Base-by-base conservation (phyloP, 35 echinoderm and acorn worm species). In the Patiria miniata region DNA sequence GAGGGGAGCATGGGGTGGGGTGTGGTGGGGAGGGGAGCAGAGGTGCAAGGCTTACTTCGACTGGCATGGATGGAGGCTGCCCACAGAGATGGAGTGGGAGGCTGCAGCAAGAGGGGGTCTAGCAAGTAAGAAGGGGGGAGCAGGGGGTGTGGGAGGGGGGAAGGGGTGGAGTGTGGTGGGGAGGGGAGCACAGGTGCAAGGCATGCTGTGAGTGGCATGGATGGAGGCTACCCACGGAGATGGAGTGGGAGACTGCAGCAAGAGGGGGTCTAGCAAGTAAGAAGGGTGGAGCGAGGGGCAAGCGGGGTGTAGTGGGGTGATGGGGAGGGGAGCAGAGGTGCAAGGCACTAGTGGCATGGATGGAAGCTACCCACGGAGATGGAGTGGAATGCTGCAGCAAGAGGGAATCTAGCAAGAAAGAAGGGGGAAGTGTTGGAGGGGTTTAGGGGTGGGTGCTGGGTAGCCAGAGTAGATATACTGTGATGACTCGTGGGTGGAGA, bases 121-220 rank as follows among this genome's bases (percentile, higher is more conserved):
- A 28, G n/a, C n/a, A 47, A 47, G 42, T 47, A 8, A 68, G 61
- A 33, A n/a, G 61, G 61, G 61, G 7, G 61, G n/a, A 29, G 61
- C 0, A 0, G 18, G 33, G 0, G 22, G 22, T 0, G 21, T 68
- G 2, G 23, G 14, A 22, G 22, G 21, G n/a, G 14, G 60, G n/a
- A 0, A 1, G 2, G 8, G 14, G 60, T 16, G 5, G 42, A 47
- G 42, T 4, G 12, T 47, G 42, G 42, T 47, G 4, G 4, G 42
- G 42, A 47, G 42, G 42, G 12, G 42, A 47, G 4, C 42, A 47
- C 12, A 6, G n/a, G n/a, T n/a, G n/a, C n/a, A 90, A 80, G 36
- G 79, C 92, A 5, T 98, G 90, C 83, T 98, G 95, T 76, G 81
- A 98, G 54, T 98, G 95, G 95, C 90, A 94, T 32, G 95, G 95